A percentile compares a stretch with the other conserved stretches of the same genome.
These are phyloP conservation scores for Pterocles burchelli DNA, from an alignment of 2,113 vertebrate species.

Conservation along the genomic window DNA sequence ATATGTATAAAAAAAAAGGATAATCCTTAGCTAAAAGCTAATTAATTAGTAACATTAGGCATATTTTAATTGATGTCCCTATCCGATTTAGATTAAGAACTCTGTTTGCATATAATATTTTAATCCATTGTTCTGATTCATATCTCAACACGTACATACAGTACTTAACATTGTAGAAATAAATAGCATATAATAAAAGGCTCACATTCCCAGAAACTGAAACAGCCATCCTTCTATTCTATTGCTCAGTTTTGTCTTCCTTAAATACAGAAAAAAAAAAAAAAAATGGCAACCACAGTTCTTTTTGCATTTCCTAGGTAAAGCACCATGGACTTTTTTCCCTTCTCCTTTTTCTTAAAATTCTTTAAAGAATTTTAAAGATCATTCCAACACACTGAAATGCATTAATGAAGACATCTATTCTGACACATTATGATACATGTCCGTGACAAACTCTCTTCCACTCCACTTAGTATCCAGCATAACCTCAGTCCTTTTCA, in stretches of 20 bases:
- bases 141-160: not conserved
- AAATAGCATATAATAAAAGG: not conserved
- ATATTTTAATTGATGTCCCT: not conserved
- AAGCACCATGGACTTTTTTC: not conserved
- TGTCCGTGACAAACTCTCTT: not conserved
- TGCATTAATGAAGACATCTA: not conserved
- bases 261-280: not conserved
- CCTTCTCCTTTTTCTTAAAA: not conserved
- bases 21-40: not conserved
- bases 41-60: not conserved
- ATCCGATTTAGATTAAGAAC: not conserved
- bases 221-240: not conserved
- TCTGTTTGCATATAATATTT: not conserved
- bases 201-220: not conserved
- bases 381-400: not conserved
- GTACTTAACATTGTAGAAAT: not conserved
- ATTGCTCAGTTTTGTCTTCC: not conserved
- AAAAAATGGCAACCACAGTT: not conserved
- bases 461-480: not conserved
- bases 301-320: not conserved
- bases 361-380: not conserved
- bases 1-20: not conserved
- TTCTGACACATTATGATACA: not conserved
- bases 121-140: not conserved
- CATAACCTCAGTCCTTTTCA: not conserved